Conservation (phyloP, 2,797 vertebrate genomes). For the Microctenopoma lineatum region DNA sequence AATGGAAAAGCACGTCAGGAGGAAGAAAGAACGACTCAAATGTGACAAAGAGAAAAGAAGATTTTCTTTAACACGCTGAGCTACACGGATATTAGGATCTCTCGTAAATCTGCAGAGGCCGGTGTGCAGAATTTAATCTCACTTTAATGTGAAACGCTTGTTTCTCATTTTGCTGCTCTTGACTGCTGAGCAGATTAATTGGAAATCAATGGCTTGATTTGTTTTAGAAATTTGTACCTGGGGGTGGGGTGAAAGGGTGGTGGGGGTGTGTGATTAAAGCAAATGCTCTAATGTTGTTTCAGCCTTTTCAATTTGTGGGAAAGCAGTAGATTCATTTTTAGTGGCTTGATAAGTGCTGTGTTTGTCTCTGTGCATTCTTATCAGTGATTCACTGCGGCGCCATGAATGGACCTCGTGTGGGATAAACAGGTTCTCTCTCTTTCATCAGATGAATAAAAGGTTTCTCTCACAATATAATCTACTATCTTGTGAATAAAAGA, state of each 20-base stretch:
- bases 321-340: conserved; percentile 35
- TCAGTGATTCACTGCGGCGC: conserved; percentile 29
- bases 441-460: conserved; percentile 37
- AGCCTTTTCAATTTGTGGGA: conserved; percentile 16
- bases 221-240: conserved; percentile 47
- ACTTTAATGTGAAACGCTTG: conserved; percentile 25
- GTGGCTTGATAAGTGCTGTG: conserved; percentile 10
- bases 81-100: conserved; percentile 61
- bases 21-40: not conserved
- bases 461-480: conserved; percentile 24
- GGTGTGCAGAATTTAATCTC: conserved; percentile 42
- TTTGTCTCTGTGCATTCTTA: conserved; percentile 45
- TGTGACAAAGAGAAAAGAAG: not conserved
- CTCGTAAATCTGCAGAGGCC: conserved; percentile 41
- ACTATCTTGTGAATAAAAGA: conserved; percentile 39
- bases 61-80: conserved; percentile 32
- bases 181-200: conserved; percentile 52
- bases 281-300: conserved; percentile 48
- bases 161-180: conserved; percentile 24
- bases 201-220: conserved; percentile 48
- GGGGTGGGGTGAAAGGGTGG: not conserved
- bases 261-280: conserved; percentile 12
- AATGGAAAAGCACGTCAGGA: too few species aligned
- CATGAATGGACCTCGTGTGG: conserved; percentile 4
- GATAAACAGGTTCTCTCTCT: conserved; percentile 28